Conservation (phyloP, 2,888 invertebrate species). For the Rhogogaster chlorosoma region DNA sequence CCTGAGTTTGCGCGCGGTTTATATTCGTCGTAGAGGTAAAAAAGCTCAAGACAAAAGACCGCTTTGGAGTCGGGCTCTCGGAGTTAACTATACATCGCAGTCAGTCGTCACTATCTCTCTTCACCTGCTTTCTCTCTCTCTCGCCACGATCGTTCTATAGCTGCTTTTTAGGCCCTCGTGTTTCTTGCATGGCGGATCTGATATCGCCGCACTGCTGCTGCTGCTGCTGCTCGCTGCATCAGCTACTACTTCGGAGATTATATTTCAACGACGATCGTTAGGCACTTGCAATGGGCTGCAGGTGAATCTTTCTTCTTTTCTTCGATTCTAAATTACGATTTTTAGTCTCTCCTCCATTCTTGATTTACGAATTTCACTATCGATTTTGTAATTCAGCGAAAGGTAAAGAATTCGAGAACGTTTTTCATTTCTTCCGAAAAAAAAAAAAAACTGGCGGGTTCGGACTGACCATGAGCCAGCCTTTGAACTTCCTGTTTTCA, state of each 20-base stretch:
- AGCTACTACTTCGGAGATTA: conserved; percentile 20
- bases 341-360: too few species aligned
- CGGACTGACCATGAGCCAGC: too few species aligned
- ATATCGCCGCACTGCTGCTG: background rate
- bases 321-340: background rate
- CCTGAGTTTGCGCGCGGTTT: background rate
- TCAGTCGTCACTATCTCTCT: background rate
- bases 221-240: background rate
- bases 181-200: conserved; percentile 34
- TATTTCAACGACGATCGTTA: conserved; percentile 21
- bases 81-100: background rate
- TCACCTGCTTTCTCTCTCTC: background rate
- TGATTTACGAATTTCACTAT: too few species aligned
- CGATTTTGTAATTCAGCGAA: too few species aligned
- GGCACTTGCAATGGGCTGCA: background rate
- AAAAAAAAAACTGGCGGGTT: too few species aligned
- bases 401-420: too few species aligned
- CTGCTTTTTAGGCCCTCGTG: conserved; percentile 18
- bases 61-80: background rate
- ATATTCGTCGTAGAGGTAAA: conserved; percentile 9
- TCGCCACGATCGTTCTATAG: background rate
- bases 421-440: too few species aligned
- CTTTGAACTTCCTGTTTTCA: too few species aligned
- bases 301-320: background rate
- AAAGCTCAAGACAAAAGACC: conserved; percentile 12